Base-by-base conservation (phyloP, 2,113 vertebrate species). In the Pycnonotus jocosus region DNA sequence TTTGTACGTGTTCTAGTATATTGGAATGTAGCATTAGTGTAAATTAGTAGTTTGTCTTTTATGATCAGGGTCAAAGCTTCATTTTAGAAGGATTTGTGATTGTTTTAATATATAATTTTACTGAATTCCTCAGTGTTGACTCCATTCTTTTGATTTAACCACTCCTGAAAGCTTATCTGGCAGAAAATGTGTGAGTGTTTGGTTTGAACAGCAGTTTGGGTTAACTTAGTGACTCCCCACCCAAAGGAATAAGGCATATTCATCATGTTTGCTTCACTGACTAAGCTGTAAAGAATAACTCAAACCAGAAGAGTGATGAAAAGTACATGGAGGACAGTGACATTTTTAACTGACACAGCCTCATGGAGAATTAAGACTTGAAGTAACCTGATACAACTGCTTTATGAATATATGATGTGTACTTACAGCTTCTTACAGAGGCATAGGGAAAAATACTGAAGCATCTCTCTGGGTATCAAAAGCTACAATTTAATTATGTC, bases 111-210 rank as follows among this genome's bases (percentile, higher is more conserved):
- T 74, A 54, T 50, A 73, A 16, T 50, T 81, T 15, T 92, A 81
- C 54, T 21, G 8, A 71, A 22, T 64, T 70, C 33, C n/a, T 92
- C 8, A 5, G 24, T 71, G 0, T 48, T 91, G 47, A 16, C 44
- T 38, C 11, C 18, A 2, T 35, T 77, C 20, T 62, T 86, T 57
- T 57, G 64, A 62, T 88, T 45, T 92, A 83, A 66, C 31, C 17
- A 22, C 38, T 86, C 18, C 74, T 81, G 56, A 86, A 86, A 86
- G 76, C 47, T 91, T 92, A 50, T 47, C 47, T 96, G 93, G 89
- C 83, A 86, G 80, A 92, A 93, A 91, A 88, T 27, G 6, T 66
- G n/a, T 83, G 83, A 90, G 10, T 72, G 70, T 92, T 93, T 92
- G 86, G 76, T 95, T 68, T 17, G 68, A 81, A 70, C 47, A 86